Conservation (phyloP, 2,888 invertebrate genomes). For the Drosophila acutilabella region DNA sequence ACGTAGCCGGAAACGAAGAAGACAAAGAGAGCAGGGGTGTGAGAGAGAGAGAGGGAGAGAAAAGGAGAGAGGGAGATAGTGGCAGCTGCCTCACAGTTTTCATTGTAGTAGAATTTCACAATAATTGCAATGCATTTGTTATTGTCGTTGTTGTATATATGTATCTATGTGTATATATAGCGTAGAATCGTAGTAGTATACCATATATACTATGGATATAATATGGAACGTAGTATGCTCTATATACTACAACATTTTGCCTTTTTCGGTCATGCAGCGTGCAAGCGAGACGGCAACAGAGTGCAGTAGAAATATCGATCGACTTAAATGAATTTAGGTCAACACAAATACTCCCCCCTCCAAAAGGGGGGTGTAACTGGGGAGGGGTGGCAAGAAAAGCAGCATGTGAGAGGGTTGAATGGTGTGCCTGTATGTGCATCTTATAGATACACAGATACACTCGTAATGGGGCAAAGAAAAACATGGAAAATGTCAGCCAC, state of each 20-base stretch:
- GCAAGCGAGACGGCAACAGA: constrained; percentile 38
- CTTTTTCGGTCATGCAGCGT: constrained; percentile 67
- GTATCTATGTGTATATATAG: constrained; percentile 13
- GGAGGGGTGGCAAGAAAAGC: background rate
- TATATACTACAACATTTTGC: constrained; percentile 61
- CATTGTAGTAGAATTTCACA: constrained; percentile 79
- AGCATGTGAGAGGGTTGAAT: background rate
- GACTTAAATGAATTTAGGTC: constrained; percentile 80
- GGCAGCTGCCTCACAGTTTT: constrained; percentile 61
- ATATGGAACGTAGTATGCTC: constrained; percentile 73
- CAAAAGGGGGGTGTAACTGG: background rate
- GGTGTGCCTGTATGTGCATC: constrained; percentile 46
- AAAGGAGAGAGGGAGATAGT: background rate
- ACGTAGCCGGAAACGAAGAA: constrained; percentile 44
- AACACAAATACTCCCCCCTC: constrained; percentile 28
- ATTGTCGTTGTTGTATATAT: constrained; percentile 34
- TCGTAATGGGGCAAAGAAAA: constrained; percentile 25
- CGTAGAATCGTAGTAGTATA: constrained; percentile 29
- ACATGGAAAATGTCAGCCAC: constrained; percentile 69
- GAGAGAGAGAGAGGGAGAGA: background rate
- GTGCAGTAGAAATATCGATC: constrained; percentile 73
- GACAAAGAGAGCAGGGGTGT: background rate
- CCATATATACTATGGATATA: constrained; percentile 37
- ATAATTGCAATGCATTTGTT: constrained; percentile 68
- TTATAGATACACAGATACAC: constrained; percentile 46